These are phyloP conservation scores for Platycheirus albimanus DNA, from an alignment of 2,888 invertebrate species.

Conservation along the genomic window DNA sequence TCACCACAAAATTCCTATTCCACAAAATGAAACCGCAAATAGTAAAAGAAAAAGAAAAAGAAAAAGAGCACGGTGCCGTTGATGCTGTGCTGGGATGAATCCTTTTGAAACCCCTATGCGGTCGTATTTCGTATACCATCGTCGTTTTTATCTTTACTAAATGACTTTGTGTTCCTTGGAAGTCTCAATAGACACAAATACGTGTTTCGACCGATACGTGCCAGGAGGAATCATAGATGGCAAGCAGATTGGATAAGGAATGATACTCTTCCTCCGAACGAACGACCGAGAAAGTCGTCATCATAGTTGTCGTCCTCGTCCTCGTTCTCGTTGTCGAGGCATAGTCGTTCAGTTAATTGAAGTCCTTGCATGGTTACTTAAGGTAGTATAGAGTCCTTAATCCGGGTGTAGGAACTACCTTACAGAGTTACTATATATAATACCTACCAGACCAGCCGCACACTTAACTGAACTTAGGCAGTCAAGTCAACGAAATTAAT, in stretches of 20 bases:
- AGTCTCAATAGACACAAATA: constrained; percentile 55
- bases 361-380: constrained; percentile 72
- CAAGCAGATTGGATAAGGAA: constrained; percentile 11
- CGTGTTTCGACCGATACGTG: constrained; percentile 68
- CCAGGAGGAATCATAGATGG: constrained; percentile 50
- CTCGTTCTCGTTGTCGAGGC: constrained; percentile 24
- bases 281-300: constrained; percentile 18
- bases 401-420: constrained; percentile 38
- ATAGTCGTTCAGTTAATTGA: constrained; percentile 71
- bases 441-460: too few relatives aligned
- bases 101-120: constrained; percentile 5
- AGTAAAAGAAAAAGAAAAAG: background rate
- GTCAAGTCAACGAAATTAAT: constrained; percentile 74
- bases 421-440: too few relatives aligned
- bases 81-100: background rate
- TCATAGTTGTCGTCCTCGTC: constrained; percentile 16
- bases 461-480: constrained; percentile 71
- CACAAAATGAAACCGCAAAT: constrained; percentile 23
- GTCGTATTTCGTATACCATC: constrained; percentile 64
- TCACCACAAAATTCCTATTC: background rate
- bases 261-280: constrained; percentile 19
- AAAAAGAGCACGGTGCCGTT: too few relatives aligned
- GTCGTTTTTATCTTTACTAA: constrained; percentile 66
- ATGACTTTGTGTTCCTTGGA: constrained; percentile 66
- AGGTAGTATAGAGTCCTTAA: constrained; percentile 66